Percentiles rank a stretch among this genome's conserved stretches.
phyloP scores from a whole-genome alignment of 2,797 vertebrate genomes.

The Crypturellus tataupa region DNA sequence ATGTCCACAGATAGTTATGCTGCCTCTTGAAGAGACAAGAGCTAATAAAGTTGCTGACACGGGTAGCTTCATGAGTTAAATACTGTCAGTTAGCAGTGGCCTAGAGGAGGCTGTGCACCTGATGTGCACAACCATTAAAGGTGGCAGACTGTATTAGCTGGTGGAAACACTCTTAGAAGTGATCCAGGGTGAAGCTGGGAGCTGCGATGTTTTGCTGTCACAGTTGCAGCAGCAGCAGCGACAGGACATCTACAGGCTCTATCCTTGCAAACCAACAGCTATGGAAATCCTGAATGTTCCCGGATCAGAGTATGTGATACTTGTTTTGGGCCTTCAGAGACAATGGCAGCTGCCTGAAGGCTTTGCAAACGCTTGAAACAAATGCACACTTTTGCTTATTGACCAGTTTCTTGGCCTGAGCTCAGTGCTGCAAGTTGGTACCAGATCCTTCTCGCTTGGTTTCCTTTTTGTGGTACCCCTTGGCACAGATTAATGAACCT shows the following conservation, averaged over 20 bases:
- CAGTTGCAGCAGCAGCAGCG: neutral
- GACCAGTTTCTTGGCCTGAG: neutral
- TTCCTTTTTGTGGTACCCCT: neutral
- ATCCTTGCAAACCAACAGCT: neutral
- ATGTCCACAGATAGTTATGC: neutral
- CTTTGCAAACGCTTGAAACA: neutral
- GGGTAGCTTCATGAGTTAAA: neutral
- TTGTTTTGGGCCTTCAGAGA: neutral
- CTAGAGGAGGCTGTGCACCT: neutral
- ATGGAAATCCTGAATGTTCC: neutral
- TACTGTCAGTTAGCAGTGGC: neutral
- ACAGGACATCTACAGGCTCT: neutral
- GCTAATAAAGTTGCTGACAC: neutral
- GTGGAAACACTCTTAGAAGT: conserved; percentile 41
- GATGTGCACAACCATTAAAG: neutral
- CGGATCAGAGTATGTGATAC: neutral
- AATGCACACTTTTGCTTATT: neutral
- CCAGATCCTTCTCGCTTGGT: neutral
- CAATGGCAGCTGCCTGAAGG: neutral
- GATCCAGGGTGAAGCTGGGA: neutral
- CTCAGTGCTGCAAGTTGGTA: neutral
- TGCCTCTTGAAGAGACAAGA: neutral
- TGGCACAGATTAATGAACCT: neutral
- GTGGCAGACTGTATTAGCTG: neutral
- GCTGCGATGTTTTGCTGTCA: neutral